phyloP scores from a whole-genome alignment of 2,113 vertebrate species.

The Megaleporinus macrocephalus region DNA sequence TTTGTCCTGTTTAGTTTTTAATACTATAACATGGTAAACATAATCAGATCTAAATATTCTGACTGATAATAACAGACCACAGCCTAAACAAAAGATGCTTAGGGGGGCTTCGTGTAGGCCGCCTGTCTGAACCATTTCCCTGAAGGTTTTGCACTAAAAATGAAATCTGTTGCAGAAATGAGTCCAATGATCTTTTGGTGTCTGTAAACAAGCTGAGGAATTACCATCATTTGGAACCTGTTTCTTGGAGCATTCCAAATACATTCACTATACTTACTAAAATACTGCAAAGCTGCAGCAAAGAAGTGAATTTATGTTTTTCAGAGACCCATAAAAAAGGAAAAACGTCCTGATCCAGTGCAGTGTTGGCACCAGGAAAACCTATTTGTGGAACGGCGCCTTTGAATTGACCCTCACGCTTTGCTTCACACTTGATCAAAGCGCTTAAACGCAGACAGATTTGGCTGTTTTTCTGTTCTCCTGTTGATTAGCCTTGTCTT shows the following conservation, averaged over 20 bases:
- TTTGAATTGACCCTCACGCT: conserved; percentile 61
- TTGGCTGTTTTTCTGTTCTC: conserved; percentile 58
- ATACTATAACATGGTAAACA: background rate
- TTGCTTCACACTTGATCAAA: conserved; percentile 66
- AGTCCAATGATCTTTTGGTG: background rate
- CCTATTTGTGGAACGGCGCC: conserved; percentile 53
- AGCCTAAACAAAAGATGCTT: background rate
- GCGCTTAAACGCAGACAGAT: conserved; percentile 55
- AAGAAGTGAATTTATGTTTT: background rate
- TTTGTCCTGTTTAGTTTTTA: too few species aligned
- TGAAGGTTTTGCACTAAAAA: background rate
- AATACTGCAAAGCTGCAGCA: background rate
- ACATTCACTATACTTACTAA: background rate
- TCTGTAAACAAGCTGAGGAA: background rate
- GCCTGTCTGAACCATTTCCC: background rate
- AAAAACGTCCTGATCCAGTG: conserved; percentile 13
- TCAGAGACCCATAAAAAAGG: background rate
- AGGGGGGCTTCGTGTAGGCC: background rate
- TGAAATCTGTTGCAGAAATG: background rate
- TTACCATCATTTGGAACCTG: background rate
- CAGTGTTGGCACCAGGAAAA: conserved; percentile 9
- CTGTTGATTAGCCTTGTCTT: conserved; percentile 55
- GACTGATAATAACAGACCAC: background rate
- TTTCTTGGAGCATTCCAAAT: background rate
- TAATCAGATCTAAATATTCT: background rate